Conservation (phyloP, 2,113 vertebrate species). For the Gavialis gangeticus region DNA sequence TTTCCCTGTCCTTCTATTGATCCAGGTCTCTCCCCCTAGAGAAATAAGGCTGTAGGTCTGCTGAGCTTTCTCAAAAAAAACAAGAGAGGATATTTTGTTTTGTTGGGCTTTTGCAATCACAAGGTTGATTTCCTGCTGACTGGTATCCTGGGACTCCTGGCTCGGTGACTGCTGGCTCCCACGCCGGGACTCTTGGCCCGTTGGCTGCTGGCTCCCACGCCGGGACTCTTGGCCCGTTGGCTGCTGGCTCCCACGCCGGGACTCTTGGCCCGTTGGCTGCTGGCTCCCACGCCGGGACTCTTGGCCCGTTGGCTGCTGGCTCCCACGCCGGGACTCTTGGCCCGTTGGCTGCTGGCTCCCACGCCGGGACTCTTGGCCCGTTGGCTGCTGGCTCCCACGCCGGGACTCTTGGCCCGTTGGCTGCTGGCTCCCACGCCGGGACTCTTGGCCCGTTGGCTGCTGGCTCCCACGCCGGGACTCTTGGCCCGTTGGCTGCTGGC, state of each 20-base stretch:
- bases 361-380: not conserved
- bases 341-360: too few species aligned
- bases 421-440: not conserved
- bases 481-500: not conserved
- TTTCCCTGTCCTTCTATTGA: not conserved
- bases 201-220: not conserved
- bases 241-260: not conserved
- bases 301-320: not conserved
- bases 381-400: not conserved
- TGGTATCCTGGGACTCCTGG: not conserved
- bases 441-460: not conserved
- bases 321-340: not conserved
- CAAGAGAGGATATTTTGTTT: too few species aligned
- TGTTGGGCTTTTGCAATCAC: not conserved
- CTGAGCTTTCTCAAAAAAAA: not conserved
- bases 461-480: not conserved
- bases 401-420: not conserved
- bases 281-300: too few species aligned
- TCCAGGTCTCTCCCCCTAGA: not conserved
- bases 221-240: too few species aligned
- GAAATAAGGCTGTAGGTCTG: not conserved
- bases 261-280: rapidly evolving
- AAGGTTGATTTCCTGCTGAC: not conserved
- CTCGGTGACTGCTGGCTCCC: not conserved
- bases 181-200: not conserved